These are phyloP conservation scores for Ambastaia sidthimunki DNA, from an alignment of 2,797 vertebrate species.

Conservation along the genomic window DNA sequence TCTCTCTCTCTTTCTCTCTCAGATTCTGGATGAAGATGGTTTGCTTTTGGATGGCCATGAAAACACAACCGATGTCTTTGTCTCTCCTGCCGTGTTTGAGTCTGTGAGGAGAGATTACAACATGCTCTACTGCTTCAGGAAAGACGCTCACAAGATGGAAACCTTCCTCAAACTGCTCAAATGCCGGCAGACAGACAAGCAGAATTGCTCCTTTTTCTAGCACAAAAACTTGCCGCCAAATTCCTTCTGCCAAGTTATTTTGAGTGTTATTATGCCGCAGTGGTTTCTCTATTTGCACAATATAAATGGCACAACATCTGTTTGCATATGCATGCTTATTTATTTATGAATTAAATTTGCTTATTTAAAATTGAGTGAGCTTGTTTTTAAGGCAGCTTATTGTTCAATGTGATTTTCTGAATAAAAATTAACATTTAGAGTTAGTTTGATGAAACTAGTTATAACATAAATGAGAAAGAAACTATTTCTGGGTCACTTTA, in stretches of 20 bases:
- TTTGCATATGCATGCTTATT: slow-evolving; percentile 16
- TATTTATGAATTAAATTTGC: background rate
- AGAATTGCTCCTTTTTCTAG: slow-evolving; percentile 56
- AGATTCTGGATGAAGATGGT: slow-evolving; percentile 59
- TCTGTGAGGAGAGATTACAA: slow-evolving; percentile 57
- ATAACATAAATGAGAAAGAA: too few relatives aligned
- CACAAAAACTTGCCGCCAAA: background rate
- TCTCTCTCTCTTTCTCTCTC: background rate
- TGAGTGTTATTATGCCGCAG: background rate
- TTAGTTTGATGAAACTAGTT: too few relatives aligned
- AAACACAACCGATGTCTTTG: background rate
- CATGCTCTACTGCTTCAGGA: slow-evolving; percentile 62
- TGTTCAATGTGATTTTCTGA: background rate
- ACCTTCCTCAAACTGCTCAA: slow-evolving; percentile 64
- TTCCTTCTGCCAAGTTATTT: background rate
- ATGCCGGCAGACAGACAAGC: slow-evolving; percentile 52
- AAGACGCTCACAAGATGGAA: slow-evolving; percentile 66
- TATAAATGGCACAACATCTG: background rate
- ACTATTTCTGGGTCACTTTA: too few relatives aligned
- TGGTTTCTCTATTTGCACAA: slow-evolving; percentile 8
- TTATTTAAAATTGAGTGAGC: background rate
- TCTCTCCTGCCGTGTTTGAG: slow-evolving; percentile 34
- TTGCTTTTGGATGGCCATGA: slow-evolving; percentile 25
- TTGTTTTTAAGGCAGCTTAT: background rate
- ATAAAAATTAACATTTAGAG: background rate